Evolutionary conservation across 2,888 invertebrate genomes (phyloP).

Genomic region (Calliphora vomitoria): DNA sequence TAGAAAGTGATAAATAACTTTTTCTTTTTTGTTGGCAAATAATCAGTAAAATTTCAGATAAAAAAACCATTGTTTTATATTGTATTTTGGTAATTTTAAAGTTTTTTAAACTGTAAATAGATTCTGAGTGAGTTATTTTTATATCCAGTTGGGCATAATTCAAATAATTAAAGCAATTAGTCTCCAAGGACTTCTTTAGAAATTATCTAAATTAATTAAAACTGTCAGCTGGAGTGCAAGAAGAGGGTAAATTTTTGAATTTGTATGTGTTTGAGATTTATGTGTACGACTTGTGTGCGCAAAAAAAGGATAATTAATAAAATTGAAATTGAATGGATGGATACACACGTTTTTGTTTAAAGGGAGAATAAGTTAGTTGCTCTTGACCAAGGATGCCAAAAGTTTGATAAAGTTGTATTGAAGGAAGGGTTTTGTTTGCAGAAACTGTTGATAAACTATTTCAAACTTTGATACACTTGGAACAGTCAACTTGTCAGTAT

Average conservation of each 20-base stretch:
- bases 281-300: not conserved
- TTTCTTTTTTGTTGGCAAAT: not conserved
- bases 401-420: too few species aligned
- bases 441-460: too few species aligned
- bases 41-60: not conserved
- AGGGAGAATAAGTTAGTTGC: not conserved
- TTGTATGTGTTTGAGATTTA: not conserved
- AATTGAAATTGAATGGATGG: not conserved
- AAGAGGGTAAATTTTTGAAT: not conserved
- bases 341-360: not conserved
- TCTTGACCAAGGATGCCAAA: too few species aligned
- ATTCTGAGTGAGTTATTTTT: not conserved
- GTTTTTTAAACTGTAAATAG: constrained; percentile 1
- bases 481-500: too few species aligned
- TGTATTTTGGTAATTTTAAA: not conserved
- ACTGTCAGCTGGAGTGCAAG: not conserved
- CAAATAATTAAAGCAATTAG: constrained; percentile 20
- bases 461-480: too few species aligned
- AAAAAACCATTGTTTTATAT: not conserved
- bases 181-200: constrained; percentile 11
- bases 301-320: constrained; percentile 15
- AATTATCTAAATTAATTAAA: constrained; percentile 52
- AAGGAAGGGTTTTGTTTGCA: too few species aligned
- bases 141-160: not conserved
- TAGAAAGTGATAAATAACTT: constrained; percentile 43